Conservation (phyloP, 2,888 invertebrate species). For the Eristalis intricaria region DNA sequence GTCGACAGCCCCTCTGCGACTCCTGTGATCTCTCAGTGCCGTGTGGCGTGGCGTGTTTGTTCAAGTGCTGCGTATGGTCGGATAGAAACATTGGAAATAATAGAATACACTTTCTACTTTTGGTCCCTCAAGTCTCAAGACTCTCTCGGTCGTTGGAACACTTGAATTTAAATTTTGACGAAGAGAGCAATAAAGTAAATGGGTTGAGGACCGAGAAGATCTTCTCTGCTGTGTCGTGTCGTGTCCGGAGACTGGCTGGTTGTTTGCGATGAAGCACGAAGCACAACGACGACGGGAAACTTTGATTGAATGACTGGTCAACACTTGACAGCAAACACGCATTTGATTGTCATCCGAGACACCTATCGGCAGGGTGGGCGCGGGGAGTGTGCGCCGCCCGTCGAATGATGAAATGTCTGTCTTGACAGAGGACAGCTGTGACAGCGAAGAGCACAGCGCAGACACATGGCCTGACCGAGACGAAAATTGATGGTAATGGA, state of each 20-base stretch:
- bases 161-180: conserved; percentile 59
- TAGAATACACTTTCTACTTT: conserved; percentile 55
- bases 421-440: background rate
- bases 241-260: background rate
- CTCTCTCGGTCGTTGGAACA: background rate
- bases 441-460: background rate
- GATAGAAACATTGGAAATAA: conserved; percentile 8
- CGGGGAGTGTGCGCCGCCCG: background rate
- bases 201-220: conserved; percentile 42
- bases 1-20: background rate
- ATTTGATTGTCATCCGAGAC: conserved; percentile 41
- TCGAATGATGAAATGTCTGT: background rate
- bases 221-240: conserved; percentile 6
- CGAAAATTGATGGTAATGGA: conserved; percentile 52
- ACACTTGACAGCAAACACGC: conserved; percentile 69
- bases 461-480: background rate
- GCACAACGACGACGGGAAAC: too few species aligned
- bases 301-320: conserved; percentile 66
- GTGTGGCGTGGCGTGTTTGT: conserved; percentile 17
- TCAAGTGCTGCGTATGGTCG: conserved; percentile 33
- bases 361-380: background rate
- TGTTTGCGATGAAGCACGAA: too few species aligned
- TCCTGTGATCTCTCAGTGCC: background rate
- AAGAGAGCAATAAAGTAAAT: conserved; percentile 62
- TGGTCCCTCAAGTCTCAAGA: conserved; percentile 6